These are phyloP conservation scores for Plebejus melissa DNA, from an alignment of 2,888 invertebrate genomes.

Conservation along the genomic window DNA sequence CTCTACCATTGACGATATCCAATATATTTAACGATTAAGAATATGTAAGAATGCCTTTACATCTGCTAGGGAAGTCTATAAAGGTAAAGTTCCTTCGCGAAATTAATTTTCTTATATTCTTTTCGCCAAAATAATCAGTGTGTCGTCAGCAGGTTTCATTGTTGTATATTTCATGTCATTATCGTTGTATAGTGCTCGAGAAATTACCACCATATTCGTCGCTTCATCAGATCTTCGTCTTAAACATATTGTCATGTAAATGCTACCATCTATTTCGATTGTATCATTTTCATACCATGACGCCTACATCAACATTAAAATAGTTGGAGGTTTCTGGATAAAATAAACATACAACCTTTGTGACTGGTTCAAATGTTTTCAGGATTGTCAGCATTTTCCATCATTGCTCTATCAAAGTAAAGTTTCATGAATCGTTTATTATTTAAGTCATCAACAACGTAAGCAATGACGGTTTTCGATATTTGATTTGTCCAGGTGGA, in stretches of 20 bases:
- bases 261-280: background rate
- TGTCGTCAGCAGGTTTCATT: slow-evolving; percentile 23
- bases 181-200: background rate
- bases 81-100: too few species aligned
- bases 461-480: too few species aligned
- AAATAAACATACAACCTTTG: background rate
- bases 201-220: background rate
- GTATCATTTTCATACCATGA: background rate
- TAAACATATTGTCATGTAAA: background rate
- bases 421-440: background rate
- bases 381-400: background rate
- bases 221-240: background rate
- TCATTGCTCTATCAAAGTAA: background rate
- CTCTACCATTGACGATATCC: too few species aligned
- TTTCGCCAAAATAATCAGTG: background rate
- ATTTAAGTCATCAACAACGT: background rate
- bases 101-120: too few species aligned
- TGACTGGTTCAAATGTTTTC: background rate
- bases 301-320: too few species aligned
- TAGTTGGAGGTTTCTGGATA: background rate
- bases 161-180: slow-evolving; percentile 25
- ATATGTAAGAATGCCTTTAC: too few species aligned
- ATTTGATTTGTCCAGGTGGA: too few species aligned
- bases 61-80: too few species aligned
- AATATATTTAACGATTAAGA: too few species aligned